A percentile compares a stretch with the other conserved stretches of the same genome.
phyloP scores from a whole-genome alignment of 1,140 invertebrate genomes.

The Calephelis virginiensis region DNA sequence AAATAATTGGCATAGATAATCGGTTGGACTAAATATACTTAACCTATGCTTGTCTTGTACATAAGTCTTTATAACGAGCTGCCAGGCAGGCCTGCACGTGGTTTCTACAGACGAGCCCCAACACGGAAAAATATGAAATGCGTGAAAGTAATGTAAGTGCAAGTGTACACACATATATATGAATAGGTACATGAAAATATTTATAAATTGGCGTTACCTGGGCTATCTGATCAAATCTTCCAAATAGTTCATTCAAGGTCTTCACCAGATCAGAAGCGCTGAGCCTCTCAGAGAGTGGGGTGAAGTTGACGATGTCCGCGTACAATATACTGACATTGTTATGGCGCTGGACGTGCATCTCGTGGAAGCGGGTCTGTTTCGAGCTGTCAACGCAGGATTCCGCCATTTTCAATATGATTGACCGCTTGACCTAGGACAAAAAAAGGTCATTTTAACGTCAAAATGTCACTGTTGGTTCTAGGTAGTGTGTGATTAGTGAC shows the following conservation, averaged over 20 bases:
- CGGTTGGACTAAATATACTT: too few species aligned
- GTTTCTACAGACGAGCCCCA: too few species aligned
- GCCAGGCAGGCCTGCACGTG: too few species aligned
- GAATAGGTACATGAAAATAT: neutral
- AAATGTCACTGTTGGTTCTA: too few species aligned
- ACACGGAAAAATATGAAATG: too few species aligned
- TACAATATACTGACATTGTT: slow-evolving; percentile 98
- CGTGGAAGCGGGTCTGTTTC: slow-evolving; percentile 92
- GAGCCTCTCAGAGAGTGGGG: slow-evolving; percentile 93
- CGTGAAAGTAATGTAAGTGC: too few species aligned
- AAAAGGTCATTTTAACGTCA: slow-evolving; percentile 16
- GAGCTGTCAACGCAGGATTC: slow-evolving; percentile 87
- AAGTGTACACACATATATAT: neutral
- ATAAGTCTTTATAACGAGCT: too few species aligned
- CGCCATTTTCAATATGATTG: slow-evolving; percentile 95
- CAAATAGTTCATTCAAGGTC: slow-evolving; percentile 97
- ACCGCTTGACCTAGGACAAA: slow-evolving; percentile 89
- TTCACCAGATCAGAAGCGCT: slow-evolving; percentile 96
- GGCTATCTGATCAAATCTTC: slow-evolving; percentile 97
- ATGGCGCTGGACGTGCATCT: slow-evolving; percentile 98
- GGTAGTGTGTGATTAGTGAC: too few species aligned
- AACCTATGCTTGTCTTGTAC: too few species aligned
- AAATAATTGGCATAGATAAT: too few species aligned
- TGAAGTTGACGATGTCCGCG: slow-evolving; percentile 99
- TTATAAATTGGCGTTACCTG: slow-evolving; percentile 81